Conservation (phyloP, 2,797 vertebrate species). For the Scomberomorus guttatus region DNA sequence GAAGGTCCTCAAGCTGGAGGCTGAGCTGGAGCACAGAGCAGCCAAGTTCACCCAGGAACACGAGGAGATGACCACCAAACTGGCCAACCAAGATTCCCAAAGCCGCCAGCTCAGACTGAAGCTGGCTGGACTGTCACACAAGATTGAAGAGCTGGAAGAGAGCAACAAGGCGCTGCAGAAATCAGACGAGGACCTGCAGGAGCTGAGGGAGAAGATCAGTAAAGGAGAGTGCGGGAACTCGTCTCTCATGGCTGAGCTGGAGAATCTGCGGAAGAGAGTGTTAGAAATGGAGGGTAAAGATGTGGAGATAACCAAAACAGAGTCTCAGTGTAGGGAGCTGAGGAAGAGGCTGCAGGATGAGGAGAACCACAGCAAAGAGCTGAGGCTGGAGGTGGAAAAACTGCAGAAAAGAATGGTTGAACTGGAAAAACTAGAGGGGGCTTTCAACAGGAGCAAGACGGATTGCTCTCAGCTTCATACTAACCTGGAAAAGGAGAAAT, state of each 20-base stretch:
- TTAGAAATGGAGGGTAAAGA: constrained; percentile 99
- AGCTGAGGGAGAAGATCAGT: constrained; percentile 93
- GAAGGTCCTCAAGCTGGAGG: constrained; percentile 91
- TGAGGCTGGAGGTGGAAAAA: constrained; percentile 93
- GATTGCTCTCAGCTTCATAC: constrained; percentile 91
- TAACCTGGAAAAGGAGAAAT: constrained; percentile 93
- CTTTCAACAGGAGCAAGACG: constrained; percentile 89
- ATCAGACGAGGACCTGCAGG: constrained; percentile 93
- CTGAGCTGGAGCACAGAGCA: constrained; percentile 89
- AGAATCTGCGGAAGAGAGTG: constrained; percentile 93
- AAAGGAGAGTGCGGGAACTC: constrained; percentile 93
- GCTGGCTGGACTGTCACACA: constrained; percentile 85
- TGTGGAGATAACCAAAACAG: constrained; percentile 94
- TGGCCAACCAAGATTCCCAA: constrained; percentile 90
- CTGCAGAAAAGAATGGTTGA: constrained; percentile 94
- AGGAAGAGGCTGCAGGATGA: constrained; percentile 92
- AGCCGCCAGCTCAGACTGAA: constrained; percentile 91
- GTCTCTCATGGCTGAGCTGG: constrained; percentile 92
- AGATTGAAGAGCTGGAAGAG: constrained; percentile 94
- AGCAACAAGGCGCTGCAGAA: constrained; percentile 90
- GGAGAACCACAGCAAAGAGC: constrained; percentile 90
- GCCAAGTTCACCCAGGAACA: constrained; percentile 89
- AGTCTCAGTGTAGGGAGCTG: constrained; percentile 92
- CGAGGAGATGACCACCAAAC: constrained; percentile 91
- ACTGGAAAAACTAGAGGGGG: constrained; percentile 92